Base-by-base conservation (phyloP, 2,113 vertebrate genomes). In the Chiloscyllium plagiosum region DNA sequence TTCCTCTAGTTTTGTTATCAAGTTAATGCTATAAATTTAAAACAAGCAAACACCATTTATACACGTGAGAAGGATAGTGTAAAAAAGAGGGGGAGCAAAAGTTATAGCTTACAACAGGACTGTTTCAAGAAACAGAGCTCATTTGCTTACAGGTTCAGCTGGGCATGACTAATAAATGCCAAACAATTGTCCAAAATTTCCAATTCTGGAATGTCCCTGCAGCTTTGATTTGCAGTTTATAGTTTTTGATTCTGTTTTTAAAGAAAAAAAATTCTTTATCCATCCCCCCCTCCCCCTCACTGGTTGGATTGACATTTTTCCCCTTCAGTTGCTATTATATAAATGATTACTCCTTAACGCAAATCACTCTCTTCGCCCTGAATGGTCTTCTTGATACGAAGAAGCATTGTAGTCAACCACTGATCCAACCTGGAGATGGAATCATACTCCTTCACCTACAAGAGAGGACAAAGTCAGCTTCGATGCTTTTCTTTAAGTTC, bases 381-480 rank as follows among this genome's bases (percentile, higher is more conserved):
- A 97, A 98, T 97, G 78, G 97, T 97, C 96, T 98, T 98, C 97
- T 98, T 98, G 96, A 98, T 97, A 47, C 98, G 97, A 0, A 98
- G 97, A 37, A 98, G 97, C 98, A 98, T 98, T 66, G 98, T 98
- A 96, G 98, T 98, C 72, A 98, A 97, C 98, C 98, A 98, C 96
- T 98, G 98, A 96, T 98, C 98, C 97, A 98, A 96, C 89, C 98
- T 96, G 0, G 97, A 98, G 97, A 98, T 98, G 17, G 98, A 97
- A 72, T 98, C 98, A 0, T 97, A 98, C 66, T 98, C 98, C 96
- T 98, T 98, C 76, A 98, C 97, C 98, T 98, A 96, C 0, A 61
- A 65, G 12, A 24, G 52, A 24, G n/a, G 61, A 78, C 5, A 95
- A 76, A 65, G 52, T 61, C 2, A 12, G 50, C 12, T 89, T 89